Base-by-base conservation (phyloP, 2,797 vertebrate species). In the Podarcis lilfordi region DNA sequence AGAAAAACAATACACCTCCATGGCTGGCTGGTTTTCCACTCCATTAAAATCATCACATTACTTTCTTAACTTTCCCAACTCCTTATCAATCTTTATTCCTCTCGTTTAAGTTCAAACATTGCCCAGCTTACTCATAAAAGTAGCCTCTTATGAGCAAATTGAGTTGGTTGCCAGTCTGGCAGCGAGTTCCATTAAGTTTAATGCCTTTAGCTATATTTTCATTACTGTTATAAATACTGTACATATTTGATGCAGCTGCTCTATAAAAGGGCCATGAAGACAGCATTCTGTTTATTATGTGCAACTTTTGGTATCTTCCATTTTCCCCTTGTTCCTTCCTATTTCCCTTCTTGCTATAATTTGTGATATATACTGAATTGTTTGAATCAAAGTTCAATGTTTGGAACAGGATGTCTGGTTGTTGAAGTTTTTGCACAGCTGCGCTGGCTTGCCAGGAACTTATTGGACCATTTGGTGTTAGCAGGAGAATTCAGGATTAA, bases 1-100 rank as follows among this genome's bases (percentile, higher is more conserved):
- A 89, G 86, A 64, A 87, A 85, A 93, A 94, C 84, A 89, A 88
- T 85, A 92, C 76, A 86, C 37, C 35, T 83, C 82, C 92, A 86
- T 89, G 86, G 80, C 91, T 92, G 89, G 93, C 87, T 69, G 85
- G 90, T 91, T 81, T 88, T 72, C 89, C 88, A 75, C 66, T 88
- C 43, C 81, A 88, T 85, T 90, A 87, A 81, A 90, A 85, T 69
- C 77, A 80, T 55, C 59, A 59, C 32, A 80, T 76, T 90, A 87
- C 92, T 77, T 77, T 87, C 32, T 88, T 82, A 88, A 37, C 50
- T 82, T 66, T 9, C 21, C 89, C 66, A 74, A 64, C 87, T 91
- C 80, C 81, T 85, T 64, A 84, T 91, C 88, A 87, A 90, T 1
- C 50, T 5, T 15, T 89, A 89, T 83, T 79, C 15, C 76, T 43